Conservation (phyloP, 2,888 invertebrate genomes). For the Miltochrista miniata region DNA sequence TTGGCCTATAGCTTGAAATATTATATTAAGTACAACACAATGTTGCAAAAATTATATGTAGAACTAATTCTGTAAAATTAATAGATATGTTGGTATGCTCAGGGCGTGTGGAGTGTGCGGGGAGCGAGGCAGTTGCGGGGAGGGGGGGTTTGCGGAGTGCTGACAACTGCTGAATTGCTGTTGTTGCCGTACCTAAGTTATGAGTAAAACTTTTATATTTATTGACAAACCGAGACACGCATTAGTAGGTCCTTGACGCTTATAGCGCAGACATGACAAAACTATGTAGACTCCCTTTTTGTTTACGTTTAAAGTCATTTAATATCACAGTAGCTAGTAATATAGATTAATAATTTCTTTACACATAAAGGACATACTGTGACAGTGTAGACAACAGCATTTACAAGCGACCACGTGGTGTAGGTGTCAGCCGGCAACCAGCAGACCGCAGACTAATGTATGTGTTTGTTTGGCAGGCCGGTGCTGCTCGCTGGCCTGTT, state of each 20-base stretch:
- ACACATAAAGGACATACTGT: neutral
- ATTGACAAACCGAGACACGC: slow-evolving; percentile 73
- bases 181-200: slow-evolving; percentile 82
- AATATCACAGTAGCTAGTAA: neutral
- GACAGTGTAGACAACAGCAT: slow-evolving; percentile 10
- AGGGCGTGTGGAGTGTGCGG: slow-evolving; percentile 78
- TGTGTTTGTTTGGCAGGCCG: slow-evolving; percentile 82
- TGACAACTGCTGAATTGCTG: slow-evolving; percentile 82
- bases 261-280: slow-evolving; percentile 4
- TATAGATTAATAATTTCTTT: neutral
- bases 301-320: neutral
- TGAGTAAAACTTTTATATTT: slow-evolving; percentile 80
- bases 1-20: slow-evolving; percentile 33
- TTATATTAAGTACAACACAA: slow-evolving; percentile 34
- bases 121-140: slow-evolving; percentile 60
- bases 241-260: slow-evolving; percentile 47
- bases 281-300: neutral
- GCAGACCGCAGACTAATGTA: slow-evolving; percentile 65
- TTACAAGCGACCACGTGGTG: slow-evolving; percentile 23
- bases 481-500: slow-evolving; percentile 83
- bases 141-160: slow-evolving; percentile 74
- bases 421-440: slow-evolving; percentile 46
- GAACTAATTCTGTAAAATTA: slow-evolving; percentile 58
- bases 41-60: slow-evolving; percentile 28
- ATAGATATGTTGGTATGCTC: slow-evolving; percentile 80